Conservation (phyloP, 1,140 invertebrate species). For the Drosophila burlai region DNA sequence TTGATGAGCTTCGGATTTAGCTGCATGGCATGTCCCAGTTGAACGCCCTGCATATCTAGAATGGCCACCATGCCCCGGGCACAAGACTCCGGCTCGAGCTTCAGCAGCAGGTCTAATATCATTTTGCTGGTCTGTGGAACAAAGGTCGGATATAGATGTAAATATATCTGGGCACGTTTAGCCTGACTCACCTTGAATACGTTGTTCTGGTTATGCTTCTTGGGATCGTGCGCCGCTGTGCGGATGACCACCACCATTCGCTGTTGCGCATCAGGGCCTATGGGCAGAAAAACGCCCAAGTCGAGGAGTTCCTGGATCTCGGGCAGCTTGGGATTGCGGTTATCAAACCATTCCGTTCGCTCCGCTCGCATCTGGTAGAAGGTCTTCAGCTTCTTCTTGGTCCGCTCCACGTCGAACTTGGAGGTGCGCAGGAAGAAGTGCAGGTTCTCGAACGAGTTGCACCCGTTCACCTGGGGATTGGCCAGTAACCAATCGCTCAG, state of each 20-base stretch:
- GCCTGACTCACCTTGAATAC: conserved; percentile 86
- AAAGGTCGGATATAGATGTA: neutral
- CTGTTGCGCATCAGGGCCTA: conserved; percentile 86
- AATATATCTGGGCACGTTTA: neutral
- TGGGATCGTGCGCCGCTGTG: conserved; percentile 87
- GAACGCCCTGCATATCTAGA: conserved; percentile 87
- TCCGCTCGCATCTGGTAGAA: conserved; percentile 87
- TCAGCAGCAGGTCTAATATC: conserved; percentile 87
- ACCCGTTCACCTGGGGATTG: conserved; percentile 79
- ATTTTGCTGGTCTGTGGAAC: conserved; percentile 86
- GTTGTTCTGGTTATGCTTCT: conserved; percentile 86
- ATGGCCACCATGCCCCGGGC: conserved; percentile 87
- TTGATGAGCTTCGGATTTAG: conserved; percentile 87
- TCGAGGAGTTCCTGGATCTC: conserved; percentile 87
- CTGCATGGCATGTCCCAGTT: conserved; percentile 87
- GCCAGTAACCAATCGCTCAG: conserved; percentile 70
- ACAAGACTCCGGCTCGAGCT: conserved; percentile 86
- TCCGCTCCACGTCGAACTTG: conserved; percentile 87
- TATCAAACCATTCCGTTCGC: conserved; percentile 87
- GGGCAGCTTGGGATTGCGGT: conserved; percentile 87
- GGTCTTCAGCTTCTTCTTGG: conserved; percentile 87
- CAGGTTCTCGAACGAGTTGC: conserved; percentile 86
- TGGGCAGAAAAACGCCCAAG: conserved; percentile 87
- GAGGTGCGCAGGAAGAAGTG: conserved; percentile 88
- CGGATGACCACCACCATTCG: conserved; percentile 87